Percentiles rank a stretch among this genome's conserved stretches.
Conservation (phyloP, 2,797 vertebrate species). For the Sebastes diaconus region DNA sequence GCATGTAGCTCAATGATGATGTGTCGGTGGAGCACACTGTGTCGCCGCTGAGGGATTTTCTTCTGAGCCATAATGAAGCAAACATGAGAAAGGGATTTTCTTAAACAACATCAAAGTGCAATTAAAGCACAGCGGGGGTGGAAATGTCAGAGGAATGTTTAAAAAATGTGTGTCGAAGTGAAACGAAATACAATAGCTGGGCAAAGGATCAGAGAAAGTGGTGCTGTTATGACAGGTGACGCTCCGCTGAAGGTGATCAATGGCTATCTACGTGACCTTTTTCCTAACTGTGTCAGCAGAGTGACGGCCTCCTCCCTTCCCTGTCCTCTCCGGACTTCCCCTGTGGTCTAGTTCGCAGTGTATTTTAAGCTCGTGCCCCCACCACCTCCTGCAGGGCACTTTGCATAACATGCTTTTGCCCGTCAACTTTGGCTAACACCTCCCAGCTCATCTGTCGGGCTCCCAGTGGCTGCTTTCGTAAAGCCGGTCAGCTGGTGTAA, state of each 20-base stretch:
- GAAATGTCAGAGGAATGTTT: background rate
- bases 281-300: slow-evolving; percentile 49
- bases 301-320: background rate
- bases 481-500: slow-evolving; percentile 51
- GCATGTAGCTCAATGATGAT: background rate
- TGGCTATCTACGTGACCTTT: slow-evolving; percentile 23
- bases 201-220: background rate
- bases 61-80: background rate
- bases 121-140: background rate
- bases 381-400: slow-evolving; percentile 3
- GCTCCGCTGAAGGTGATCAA: background rate
- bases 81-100: slow-evolving; percentile 1
- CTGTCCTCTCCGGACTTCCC: slow-evolving; percentile 19
- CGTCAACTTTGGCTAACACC: slow-evolving; percentile 36
- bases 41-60: slow-evolving; percentile 18
- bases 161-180: background rate
- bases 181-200: background rate
- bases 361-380: slow-evolving; percentile 44
- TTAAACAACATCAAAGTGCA: background rate
- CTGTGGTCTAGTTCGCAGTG: slow-evolving; percentile 18
- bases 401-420: slow-evolving; percentile 60
- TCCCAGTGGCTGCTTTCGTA: slow-evolving; percentile 28
- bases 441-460: slow-evolving; percentile 33
- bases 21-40: slow-evolving; percentile 26
- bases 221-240: background rate